Evolutionary conservation across 2,113 vertebrate genomes (phyloP), one percentile per base, ranked within the genome.

Genomic region (Maccullochella peelii): DNA sequence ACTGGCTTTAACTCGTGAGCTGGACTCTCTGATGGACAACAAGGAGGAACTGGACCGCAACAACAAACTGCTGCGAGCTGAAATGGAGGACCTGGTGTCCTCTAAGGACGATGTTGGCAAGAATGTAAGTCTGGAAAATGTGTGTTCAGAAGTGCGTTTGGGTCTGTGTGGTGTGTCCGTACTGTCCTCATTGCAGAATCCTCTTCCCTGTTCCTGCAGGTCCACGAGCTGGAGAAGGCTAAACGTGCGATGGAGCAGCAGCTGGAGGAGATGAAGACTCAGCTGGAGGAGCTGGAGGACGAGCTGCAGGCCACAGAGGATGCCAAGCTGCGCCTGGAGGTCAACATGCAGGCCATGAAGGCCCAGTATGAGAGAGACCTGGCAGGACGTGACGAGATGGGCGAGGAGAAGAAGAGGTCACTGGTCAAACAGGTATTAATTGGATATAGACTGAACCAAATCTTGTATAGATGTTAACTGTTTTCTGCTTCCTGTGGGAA

Each of bases 11-110:
- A 95, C 96, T 72, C 97, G 98, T 8, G 96, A 97, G 61, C 95
- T 99, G 73, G 98, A 99, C 67, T 90, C 96, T 82, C 93, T 97
- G 82, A 90, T 94, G 69, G 98, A 99, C 87, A 54, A 95, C 77
- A 99, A 98, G 92, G 97, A 97, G 0, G 98, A 99, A 77, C 73
- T 97, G 88, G 98, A 99, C 68, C 96, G 98, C 2, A 91, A 96
- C 93, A 99, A 97, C 94, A 99, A 99, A 81, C 95, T 97, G 88
- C 96, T 99, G 77, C 96, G 97, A 0, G 85, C 96, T 0, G 98
- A 99, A 92, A 99, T 99, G 98, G 98, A 99, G 81, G 98, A 99
- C 87, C 95, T 99, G 75, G 97, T 99, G 79, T 99, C 97, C 82
- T 99, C 98, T 0, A 99, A 99, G 96, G 98, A 99, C 0, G 98